Evolutionary conservation across 2,888 invertebrate genomes (phyloP).

Genomic region (Trachelus tabidus): DNA sequence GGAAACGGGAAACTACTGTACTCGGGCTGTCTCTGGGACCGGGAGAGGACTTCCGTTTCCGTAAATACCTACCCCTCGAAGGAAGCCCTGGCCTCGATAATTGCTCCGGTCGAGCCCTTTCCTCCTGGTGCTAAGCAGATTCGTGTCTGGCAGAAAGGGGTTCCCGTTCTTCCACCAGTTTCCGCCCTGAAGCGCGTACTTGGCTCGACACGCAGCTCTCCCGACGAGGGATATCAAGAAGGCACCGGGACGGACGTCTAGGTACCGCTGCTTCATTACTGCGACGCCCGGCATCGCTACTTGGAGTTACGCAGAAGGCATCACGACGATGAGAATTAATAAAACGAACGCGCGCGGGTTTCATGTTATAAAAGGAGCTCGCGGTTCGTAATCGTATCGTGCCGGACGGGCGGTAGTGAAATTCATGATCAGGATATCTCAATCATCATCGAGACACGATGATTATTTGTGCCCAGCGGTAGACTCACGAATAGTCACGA

Average conservation of each 20-base stretch:
- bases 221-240: constrained; percentile 93
- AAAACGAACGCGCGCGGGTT: neutral
- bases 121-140: constrained; percentile 81
- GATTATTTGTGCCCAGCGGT: constrained; percentile 18
- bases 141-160: constrained; percentile 87
- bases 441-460: neutral
- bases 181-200: constrained; percentile 86
- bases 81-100: constrained; percentile 45
- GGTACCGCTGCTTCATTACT: constrained; percentile 64
- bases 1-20: constrained; percentile 69
- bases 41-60: constrained; percentile 56
- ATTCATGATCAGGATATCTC: neutral
- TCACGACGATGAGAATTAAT: constrained; percentile 44
- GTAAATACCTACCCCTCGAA: constrained; percentile 18
- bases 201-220: constrained; percentile 85
- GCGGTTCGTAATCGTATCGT: constrained; percentile 25
- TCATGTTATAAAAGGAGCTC: constrained; percentile 11
- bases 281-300: constrained; percentile 58
- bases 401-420: constrained; percentile 57
- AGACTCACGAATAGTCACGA: constrained; percentile 15
- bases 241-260: constrained; percentile 94
- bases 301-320: constrained; percentile 55
- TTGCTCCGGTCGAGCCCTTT: constrained; percentile 48
- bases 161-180: constrained; percentile 87
- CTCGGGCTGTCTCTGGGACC: constrained; percentile 84